Base-by-base conservation (phyloP, 2,797 vertebrate species). In the Carapus acus region DNA sequence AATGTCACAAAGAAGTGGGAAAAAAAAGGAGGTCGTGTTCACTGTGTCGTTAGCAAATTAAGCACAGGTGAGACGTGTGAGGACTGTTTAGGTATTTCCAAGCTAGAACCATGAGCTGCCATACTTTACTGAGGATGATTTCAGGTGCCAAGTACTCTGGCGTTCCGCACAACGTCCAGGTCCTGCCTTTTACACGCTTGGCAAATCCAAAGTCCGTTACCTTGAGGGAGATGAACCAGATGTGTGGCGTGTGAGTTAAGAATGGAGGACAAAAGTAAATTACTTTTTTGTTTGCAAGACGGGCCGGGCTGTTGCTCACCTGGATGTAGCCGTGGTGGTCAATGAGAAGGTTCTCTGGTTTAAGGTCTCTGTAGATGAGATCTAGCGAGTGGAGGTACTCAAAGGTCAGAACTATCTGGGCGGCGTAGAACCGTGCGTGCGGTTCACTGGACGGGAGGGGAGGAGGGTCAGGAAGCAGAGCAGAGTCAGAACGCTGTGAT, bases 311-410 rank as follows among this genome's bases (percentile, higher is more conserved):
- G 17, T 11, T 6, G 21, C 62, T 71, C 63, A 99, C 96, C 94
- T 98, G 96, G 85, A 99, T 97, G 83, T 99, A 99, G 73, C 96
- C 96, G 62, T 98, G 94, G 82, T 98, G 93, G 86, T 99, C 96
- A 69, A 99, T 99, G 85, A 99, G 87, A 80, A 98, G 94, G 85
- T 99, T 99, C 89, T 99, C 96, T 43, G 96, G 96, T 81, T 99
- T 98, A 77, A 99, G 90, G 90, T 99, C 96, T 93, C 96, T 94
- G 89, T 99, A 99, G 90, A 98, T 98, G 83, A 99, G 95, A 92
- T 99, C 96, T 90, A 99, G 83, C 45, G 96, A 98, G 86, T 99
- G 96, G 81, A 99, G 95, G 90, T 99, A 99, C 92, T 99, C 96
- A 69, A 99, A 99, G 41, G 96, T 98, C 87, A 99, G 89, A 79